Base-by-base conservation (phyloP, 2,888 invertebrate species). In the Nephrocerus scutellatus region DNA sequence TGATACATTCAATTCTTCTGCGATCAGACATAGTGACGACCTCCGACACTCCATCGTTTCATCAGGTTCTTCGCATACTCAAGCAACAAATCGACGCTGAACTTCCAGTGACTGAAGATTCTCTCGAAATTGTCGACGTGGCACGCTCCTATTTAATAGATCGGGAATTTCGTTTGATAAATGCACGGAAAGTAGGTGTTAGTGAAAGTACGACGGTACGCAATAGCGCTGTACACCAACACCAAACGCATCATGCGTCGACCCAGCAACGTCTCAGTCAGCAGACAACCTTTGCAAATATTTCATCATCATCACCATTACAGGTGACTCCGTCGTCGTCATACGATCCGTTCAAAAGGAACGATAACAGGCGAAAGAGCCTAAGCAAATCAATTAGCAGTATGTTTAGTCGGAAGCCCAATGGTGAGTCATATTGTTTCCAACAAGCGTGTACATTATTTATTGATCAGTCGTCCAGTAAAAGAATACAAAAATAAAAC, bases 41-140 rank as follows among this genome's bases (percentile, higher is more conserved):
- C 63, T 91, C 92, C 2, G 86, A 86, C 59, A 85, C 93, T 60
- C 86, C 88, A 61, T 91, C 90, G 4, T 74, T 95, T 47, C 84
- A 85, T 66, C 92, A 92, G 79, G 92, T 87, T 46, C 70, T 89
- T 52, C 80, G 82, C 42, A 78, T 81, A 30, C 70, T 93, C 30
- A 88, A 89, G 56, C 86, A 89, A 51, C 85, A 86, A 66, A 79
- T 93, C 32, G 95, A 96, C 63, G 82, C 83, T 44, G 75, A 82
- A 57, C 74, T 87, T 47, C 74, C 69, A 7, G 62, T 66, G 5
- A 63, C 62, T 1, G 69, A 69, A 46, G 68, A 82, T 56, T 68
- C 71, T 2, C 61, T 73, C 18, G 77, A 79, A 50, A 69, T 86
- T 31, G 77, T 92, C 15, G 78, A 80, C 59, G 80, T 84, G 58